Percentiles rank a stretch among this genome's conserved stretches.
Conservation (phyloP, 2,888 invertebrate genomes). For the Acleris sparsana region DNA sequence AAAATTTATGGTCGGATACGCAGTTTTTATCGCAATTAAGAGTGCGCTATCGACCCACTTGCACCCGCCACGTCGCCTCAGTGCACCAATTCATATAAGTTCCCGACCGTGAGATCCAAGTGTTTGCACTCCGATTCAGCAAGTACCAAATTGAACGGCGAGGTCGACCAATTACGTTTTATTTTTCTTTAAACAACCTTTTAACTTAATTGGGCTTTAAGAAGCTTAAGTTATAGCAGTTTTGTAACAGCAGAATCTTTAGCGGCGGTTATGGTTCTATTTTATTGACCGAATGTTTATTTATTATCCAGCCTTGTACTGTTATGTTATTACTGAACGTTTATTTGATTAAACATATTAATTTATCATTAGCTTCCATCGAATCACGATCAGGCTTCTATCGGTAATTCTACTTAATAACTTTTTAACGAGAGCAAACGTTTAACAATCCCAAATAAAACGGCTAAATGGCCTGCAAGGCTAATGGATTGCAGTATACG, state of each 20-base stretch:
- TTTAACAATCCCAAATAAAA: conserved; percentile 47
- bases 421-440: conserved; percentile 53
- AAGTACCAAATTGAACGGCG: conserved; percentile 55
- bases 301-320: conserved; percentile 2
- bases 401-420: conserved; percentile 30
- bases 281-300: conserved; percentile 9
- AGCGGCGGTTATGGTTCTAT: conserved; percentile 1
- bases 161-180: conserved; percentile 52
- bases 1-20: conserved; percentile 67
- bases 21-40: conserved; percentile 71
- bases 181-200: conserved; percentile 32
- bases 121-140: conserved; percentile 56
- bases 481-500: conserved; percentile 67
- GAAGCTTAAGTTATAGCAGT: conserved; percentile 11
- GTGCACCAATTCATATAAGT: conserved; percentile 63
- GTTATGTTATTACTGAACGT: conserved; percentile 3
- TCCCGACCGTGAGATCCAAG: conserved; percentile 56
- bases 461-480: conserved; percentile 74
- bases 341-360: conserved; percentile 21
- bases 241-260: conserved; percentile 5
- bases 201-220: conserved; percentile 14
- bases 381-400: conserved; percentile 22
- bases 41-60: conserved; percentile 58
- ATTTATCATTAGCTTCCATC: conserved; percentile 22
- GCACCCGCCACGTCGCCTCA: conserved; percentile 38